Conservation (phyloP, 2,797 vertebrate genomes). For the Decapterus maruadsi region DNA sequence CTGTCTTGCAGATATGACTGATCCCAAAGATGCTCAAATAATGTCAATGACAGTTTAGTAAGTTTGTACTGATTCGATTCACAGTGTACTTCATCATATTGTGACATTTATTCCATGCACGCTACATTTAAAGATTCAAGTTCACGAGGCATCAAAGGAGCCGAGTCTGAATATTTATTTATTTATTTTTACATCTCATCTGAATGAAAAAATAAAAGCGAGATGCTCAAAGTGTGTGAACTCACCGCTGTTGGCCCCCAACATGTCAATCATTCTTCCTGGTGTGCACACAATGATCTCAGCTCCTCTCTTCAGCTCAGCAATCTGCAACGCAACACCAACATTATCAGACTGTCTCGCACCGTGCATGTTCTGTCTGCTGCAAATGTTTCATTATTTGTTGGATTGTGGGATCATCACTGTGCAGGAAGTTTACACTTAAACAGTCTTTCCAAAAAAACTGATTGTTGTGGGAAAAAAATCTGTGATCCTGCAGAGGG, state of each 20-base stretch:
- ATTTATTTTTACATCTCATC: neutral
- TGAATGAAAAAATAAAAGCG: neutral
- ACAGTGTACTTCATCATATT: conserved; percentile 50
- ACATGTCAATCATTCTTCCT: conserved; percentile 99
- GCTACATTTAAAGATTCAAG: conserved; percentile 19
- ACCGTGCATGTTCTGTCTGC: no score
- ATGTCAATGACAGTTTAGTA: conserved; percentile 96
- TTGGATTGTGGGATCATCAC: neutral
- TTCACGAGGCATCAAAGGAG: conserved; percentile 9
- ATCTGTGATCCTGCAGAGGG: no score
- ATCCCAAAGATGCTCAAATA: conserved; percentile 94
- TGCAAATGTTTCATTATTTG: no score
- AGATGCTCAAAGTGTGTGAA: conserved; percentile 35
- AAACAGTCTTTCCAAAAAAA: no score
- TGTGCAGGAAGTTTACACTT: neutral
- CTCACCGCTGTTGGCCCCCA: conserved; percentile 99
- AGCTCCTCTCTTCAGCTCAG: conserved; percentile 98
- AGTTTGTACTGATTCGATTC: conserved; percentile 67
- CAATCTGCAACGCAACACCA: conserved; percentile 86
- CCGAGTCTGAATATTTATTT: neutral
- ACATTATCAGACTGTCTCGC: neutral
- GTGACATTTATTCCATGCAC: conserved; percentile 67
- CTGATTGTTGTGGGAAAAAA: no score
- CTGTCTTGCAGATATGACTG: conserved; percentile 90
- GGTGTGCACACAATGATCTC: conserved; percentile 99